Conservation (phyloP, 2,797 vertebrate genomes). For the Mus minutoides region DNA sequence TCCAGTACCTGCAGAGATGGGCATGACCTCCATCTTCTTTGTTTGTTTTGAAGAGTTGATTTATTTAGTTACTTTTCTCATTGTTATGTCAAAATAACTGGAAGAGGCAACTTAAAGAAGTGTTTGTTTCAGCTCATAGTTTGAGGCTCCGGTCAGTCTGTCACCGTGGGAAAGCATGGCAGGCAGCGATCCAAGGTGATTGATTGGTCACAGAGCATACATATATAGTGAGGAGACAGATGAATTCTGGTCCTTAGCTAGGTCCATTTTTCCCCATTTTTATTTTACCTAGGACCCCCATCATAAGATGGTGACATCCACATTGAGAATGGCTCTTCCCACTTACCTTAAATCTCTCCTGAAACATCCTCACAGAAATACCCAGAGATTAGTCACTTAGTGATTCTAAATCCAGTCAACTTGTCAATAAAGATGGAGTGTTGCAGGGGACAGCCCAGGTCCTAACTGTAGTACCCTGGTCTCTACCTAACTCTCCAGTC, state of each 20-base stretch:
- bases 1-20: neutral
- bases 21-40: neutral
- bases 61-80: neutral
- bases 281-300: neutral
- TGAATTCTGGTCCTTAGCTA: neutral
- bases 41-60: neutral
- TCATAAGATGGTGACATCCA: neutral
- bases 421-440: neutral
- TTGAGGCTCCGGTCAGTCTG: neutral
- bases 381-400: neutral
- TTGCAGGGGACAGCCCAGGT: neutral
- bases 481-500: neutral
- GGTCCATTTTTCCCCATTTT: neutral
- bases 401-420: neutral
- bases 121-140: neutral
- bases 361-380: neutral
- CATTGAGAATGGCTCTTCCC: neutral
- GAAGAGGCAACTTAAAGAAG: neutral
- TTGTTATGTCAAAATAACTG: neutral
- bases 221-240: neutral
- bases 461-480: neutral
- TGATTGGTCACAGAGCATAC: neutral
- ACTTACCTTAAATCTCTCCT: neutral
- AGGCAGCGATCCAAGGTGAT: neutral
- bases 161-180: neutral